These are phyloP conservation scores for Aptenodytes forsteri DNA, from an alignment of 2,113 vertebrate genomes.

Conservation along the genomic window DNA sequence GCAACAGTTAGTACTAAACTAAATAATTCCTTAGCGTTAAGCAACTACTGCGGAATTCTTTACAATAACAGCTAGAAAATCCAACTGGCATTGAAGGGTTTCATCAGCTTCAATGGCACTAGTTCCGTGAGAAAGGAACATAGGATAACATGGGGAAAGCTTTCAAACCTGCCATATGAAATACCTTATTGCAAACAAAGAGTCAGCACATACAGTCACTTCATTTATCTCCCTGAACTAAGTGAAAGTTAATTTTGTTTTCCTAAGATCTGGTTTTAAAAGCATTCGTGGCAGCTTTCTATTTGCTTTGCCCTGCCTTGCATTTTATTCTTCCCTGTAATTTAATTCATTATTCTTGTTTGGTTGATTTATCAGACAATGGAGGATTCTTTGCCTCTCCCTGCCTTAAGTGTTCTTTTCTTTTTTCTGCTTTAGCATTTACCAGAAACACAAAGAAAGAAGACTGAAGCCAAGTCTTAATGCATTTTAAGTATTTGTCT, in stretches of 20 bases:
- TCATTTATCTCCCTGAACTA: conserved; percentile 1
- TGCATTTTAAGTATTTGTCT: conserved; percentile 57
- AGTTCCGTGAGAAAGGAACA: not conserved
- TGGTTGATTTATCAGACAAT: conserved; percentile 41
- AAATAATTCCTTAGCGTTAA: not conserved
- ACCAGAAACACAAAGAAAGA: conserved; percentile 43
- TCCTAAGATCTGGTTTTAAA: conserved; percentile 35
- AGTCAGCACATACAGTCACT: not conserved
- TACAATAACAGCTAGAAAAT: not conserved
- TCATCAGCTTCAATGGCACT: not conserved
- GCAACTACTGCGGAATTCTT: not conserved
- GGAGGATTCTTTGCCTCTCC: conserved; percentile 28
- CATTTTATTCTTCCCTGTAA: conserved; percentile 35
- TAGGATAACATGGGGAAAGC: not conserved
- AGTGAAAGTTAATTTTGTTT: conserved; percentile 56
- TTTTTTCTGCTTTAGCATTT: conserved; percentile 9
- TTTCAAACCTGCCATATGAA: not conserved
- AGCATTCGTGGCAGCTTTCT: conserved; percentile 13
- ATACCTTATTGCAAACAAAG: conserved; percentile 18
- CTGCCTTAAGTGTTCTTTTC: conserved; percentile 2
- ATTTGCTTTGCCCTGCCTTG: conserved; percentile 46
- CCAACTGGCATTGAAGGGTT: not conserved
- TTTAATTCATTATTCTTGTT: conserved; percentile 50
- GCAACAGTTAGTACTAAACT: not conserved
- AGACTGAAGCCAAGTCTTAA: conserved; percentile 39